Evolutionary conservation across 2,888 invertebrate genomes (phyloP), one percentile per base, ranked within the genome.

Genomic region (Ellobium chinense): DNA sequence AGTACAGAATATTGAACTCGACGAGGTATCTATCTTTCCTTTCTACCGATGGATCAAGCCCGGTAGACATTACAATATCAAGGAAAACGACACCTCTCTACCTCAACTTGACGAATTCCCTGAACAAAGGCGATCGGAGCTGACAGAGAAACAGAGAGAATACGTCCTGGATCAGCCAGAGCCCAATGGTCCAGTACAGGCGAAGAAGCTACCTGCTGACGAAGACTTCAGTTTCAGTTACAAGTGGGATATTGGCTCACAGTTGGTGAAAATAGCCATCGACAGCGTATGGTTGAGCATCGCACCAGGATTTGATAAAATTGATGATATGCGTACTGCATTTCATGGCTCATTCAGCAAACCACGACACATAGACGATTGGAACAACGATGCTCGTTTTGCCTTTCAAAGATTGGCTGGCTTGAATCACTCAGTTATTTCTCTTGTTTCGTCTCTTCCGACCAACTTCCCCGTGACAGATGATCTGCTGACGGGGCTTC

Each of bases 341-440:
- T n/a, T n/a, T n/a, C n/a, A n/a, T n/a, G n/a, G n/a, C n/a, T n/a
- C n/a, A n/a, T n/a, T n/a, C n/a, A n/a, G n/a, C n/a, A n/a, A n/a
- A n/a, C n/a, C n/a, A n/a, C n/a, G n/a, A n/a, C n/a, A n/a, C 21
- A 39, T 24, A 24, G 73, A 73, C 27, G 24, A n/a, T 5, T 76
- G 76, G 93, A 89, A 89, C 37, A 90, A 90, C 77, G 93, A 93
- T 82, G 81, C 88, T 60, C 92, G 90, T 87, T 94, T 94, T 87
- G 94, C 93, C 4, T 86, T 90, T 9, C 93, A 94, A 83, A 86
- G 93, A 63, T 84, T 94, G 3, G 92, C 92, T 77, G 93, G 94
- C 27, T 92, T 93, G 85, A 93, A 94, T 84, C 93, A 93, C 27
- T 89, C 91, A 27, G 83, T 92, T 37, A 92, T 94, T 37, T 80